Base-by-base conservation (phyloP, 2,888 invertebrate genomes). In the Apantesis nais region DNA sequence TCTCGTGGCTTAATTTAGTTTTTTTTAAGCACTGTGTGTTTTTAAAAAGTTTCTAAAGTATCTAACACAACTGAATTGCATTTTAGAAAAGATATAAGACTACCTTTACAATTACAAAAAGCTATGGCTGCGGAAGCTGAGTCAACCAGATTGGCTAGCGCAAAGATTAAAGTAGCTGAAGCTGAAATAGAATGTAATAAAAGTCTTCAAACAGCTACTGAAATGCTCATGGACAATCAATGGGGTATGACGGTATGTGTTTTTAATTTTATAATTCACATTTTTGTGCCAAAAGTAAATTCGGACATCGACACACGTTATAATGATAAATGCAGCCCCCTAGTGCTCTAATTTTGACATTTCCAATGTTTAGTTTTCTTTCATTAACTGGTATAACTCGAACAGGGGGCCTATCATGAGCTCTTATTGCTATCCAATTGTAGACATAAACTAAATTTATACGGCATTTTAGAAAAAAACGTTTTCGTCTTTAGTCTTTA, bases 121-220 rank as follows among this genome's bases (percentile, higher is more conserved):
- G 96, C 96, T 62, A 96, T 96, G 96, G 96, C 96, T 9, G 95
- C 96, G 31, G 96, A 96, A 90, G 96, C 96, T 25, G 96, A 96
- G 83, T 96, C 96, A 1, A 91, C 95, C 7, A 91, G 96, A 77
- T 93, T 96, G 80, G 96, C 96, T 44, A 92, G 96, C 67, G 96
- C 96, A 12, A 96, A 97, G 93, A 96, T 96, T 69, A 93, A 96
- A 73, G 96, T 96, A 1, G 96, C 97, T 1, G 96, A 96, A 83
- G 96, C 97, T 68, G 97, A 97, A 88, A 96, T 96, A 77, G 95
- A 95, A 85, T 95, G 96, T 2, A 96, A 96, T 0, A 92, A 92
- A 74, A 96, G 96, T 68, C 92, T 97, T 68, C 96, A 96, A 84
- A 95, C 95, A 85, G 97, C 97, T 16, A 96, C 97, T 3, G 95